Evolutionary conservation across 2,113 vertebrate species (phyloP).

Genomic region (Pseudorectes ferrugineus): DNA sequence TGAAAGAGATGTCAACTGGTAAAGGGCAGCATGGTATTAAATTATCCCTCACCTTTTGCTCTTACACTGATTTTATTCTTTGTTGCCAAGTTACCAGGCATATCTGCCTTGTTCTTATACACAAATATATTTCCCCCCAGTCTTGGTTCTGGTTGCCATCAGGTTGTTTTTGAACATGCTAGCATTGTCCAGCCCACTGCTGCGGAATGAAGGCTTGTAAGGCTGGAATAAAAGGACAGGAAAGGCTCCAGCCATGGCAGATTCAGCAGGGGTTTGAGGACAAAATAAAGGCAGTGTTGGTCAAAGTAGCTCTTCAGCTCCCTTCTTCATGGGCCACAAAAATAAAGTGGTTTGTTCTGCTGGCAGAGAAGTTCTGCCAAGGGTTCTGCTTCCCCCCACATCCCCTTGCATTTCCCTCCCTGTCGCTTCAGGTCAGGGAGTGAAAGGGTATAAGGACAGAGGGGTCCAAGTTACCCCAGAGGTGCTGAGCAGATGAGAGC

Average conservation of each 20-base stretch:
- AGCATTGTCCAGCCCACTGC: background rate
- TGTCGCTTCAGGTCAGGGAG: background rate
- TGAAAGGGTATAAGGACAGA: background rate
- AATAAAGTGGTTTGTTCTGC: background rate
- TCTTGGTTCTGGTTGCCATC: background rate
- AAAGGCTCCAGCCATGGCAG: background rate
- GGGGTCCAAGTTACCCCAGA: background rate
- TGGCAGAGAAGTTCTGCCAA: background rate
- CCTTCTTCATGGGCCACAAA: background rate
- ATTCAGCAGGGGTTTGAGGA: accelerated
- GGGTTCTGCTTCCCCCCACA: background rate
- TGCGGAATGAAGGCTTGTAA: background rate
- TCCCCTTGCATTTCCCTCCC: background rate
- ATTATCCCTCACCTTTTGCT: slow-evolving; percentile 53
- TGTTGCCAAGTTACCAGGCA: slow-evolving; percentile 51
- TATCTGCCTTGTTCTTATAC: background rate
- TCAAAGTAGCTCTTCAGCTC: background rate
- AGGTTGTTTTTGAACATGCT: background rate
- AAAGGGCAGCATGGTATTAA: slow-evolving; percentile 43
- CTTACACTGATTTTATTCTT: slow-evolving; percentile 21
- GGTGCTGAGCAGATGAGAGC: background rate
- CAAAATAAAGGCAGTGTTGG: background rate
- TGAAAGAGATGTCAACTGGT: slow-evolving; percentile 14
- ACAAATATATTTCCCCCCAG: background rate
- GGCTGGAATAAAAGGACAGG: background rate